Evolutionary conservation across 2,888 invertebrate species (phyloP), one percentile per base, ranked within the genome.

Genomic region (Hartigia nigra): DNA sequence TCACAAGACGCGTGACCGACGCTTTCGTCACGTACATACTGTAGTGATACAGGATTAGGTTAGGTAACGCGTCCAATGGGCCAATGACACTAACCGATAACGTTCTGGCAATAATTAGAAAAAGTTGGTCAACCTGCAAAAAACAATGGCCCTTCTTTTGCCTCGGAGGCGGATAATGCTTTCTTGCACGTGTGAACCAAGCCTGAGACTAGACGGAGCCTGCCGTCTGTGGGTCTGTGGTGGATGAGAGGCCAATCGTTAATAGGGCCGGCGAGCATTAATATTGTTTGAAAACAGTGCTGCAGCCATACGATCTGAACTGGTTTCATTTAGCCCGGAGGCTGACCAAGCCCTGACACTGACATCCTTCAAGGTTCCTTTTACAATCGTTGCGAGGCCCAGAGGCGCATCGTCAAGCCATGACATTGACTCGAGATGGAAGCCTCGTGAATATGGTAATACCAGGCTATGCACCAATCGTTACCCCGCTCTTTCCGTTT

Each of bases 281-380:
- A 88, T 89, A 86, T 87, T 84, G 86, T 86, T 87, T 87, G 78
- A 86, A 87, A 89, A 88, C 80, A 81, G 81, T 80, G 76, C 76
- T 78, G 74, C 74, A 80, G 81, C 83, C 83, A 84, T 82, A 84
- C 83, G 84, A 87, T 83, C 80, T 83, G 87, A 87, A 89, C 88
- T 87, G 89, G 89, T 89, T 89, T 87, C 84, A 83, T 85, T 84
- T 86, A 82, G 86, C 82, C 84, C 81, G 77, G 79, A 80, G 83
- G 82, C 82, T 79, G 72, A 80, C 81, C 82, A 83, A 86, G 83
- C 87, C 90, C 84, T 90, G 90, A 90, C 90, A 89, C 86, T 90
- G 90, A 89, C 88, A 90, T 87, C 86, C 86, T 86, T 86, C 89
- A 89, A 90, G 90, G 90, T 85, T 86, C 83, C 79, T 84, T 78